These are phyloP conservation scores for Tipula vernalis DNA, from an alignment of 2,888 invertebrate species.

Conservation along the genomic window DNA sequence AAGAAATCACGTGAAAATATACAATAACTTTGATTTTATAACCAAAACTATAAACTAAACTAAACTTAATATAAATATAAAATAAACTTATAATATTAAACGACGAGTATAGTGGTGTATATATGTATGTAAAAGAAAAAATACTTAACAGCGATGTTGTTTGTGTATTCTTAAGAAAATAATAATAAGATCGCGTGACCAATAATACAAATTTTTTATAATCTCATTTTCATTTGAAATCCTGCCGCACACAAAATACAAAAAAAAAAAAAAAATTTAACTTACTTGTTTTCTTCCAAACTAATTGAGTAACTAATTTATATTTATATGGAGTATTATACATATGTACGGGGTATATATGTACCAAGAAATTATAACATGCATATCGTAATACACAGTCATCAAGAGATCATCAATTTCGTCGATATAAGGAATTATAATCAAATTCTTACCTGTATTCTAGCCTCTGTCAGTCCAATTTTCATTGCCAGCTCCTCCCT, in stretches of 20 bases:
- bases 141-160: not conserved
- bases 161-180: not conserved
- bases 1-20: not conserved
- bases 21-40: not conserved
- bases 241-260: conserved; percentile 13
- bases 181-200: conserved; percentile 14
- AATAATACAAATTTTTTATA: conserved; percentile 12
- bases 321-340: not conserved
- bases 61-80: not conserved
- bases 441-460: conserved; percentile 67
- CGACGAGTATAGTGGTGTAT: not conserved
- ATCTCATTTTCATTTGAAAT: conserved; percentile 8
- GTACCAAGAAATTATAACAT: not conserved
- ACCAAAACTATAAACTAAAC: not conserved
- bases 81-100: not conserved
- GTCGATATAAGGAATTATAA: not conserved
- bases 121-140: not conserved
- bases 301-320: conserved; percentile 17
- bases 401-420: not conserved
- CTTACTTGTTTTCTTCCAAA: conserved; percentile 9
- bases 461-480: conserved; percentile 85
- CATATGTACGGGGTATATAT: not conserved
- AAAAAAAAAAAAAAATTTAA: conserved; percentile 9
- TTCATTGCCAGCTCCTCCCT: conserved; percentile 92
- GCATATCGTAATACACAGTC: not conserved